Percentiles rank a stretch among this genome's conserved stretches.
phyloP scores from a whole-genome alignment of 1,140 invertebrate genomes.

The Drosophila asahinai region DNA sequence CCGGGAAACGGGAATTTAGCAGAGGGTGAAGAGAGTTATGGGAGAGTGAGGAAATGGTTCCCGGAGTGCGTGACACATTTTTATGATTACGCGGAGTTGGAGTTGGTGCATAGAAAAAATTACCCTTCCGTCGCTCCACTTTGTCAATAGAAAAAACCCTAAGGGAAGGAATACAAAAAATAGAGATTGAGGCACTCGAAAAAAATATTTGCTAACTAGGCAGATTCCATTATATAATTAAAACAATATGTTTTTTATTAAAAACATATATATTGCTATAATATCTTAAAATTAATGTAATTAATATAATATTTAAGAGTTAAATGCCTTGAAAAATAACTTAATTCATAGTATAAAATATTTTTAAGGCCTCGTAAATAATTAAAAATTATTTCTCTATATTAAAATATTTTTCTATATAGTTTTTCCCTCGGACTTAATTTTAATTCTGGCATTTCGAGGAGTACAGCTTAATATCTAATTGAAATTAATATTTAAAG shows the following conservation, averaged over 20 bases:
- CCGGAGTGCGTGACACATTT: conserved; percentile 63
- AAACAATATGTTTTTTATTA: no score
- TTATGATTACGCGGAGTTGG: conserved; percentile 44
- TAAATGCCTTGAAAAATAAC: no score
- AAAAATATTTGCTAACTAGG: no score
- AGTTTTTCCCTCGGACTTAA: not conserved
- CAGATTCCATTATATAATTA: not conserved
- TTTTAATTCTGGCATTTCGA: not conserved
- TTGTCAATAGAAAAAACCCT: conserved; percentile 57
- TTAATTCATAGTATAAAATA: no score
- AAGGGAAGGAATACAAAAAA: conserved; percentile 8
- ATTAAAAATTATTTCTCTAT: not conserved
- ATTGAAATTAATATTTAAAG: conserved; percentile 21
- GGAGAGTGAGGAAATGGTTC: not conserved
- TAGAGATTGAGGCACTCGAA: conserved; percentile 4
- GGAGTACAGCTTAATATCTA: not conserved
- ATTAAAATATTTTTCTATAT: not conserved
- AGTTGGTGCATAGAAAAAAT: conserved; percentile 16
- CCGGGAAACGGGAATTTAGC: not conserved
- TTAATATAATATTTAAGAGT: not conserved
- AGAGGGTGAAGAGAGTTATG: not conserved
- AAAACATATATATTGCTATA: no score
- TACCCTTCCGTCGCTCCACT: conserved; percentile 52
- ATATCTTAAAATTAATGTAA: no score
- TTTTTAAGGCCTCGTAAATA: not conserved